Base-by-base conservation (phyloP, 2,113 vertebrate genomes). In the Bombycilla garrulus region DNA sequence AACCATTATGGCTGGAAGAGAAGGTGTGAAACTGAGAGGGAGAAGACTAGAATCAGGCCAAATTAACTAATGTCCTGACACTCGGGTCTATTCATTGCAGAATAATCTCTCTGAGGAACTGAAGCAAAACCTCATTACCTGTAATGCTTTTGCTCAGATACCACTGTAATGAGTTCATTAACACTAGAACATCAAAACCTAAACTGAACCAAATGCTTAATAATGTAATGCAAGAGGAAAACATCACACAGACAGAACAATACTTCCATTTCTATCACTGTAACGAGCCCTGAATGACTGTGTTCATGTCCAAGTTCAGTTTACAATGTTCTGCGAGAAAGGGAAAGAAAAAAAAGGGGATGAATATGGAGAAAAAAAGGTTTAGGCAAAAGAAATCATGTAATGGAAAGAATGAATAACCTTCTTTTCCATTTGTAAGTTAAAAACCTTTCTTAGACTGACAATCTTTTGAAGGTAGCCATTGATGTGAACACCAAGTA, bases 121-220 rank as follows among this genome's bases (percentile, higher is more conserved):
- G 67, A 95, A 86, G 94, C 40, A 89, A 62, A 80, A 95, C 50
- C 21, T 76, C 77, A 86, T 86, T 91, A 89, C 84, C 81, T 91
- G 77, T 65, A 89, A 91, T 9, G 8, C 45, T 80, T 92, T 76
- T 83, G 71, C 77, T 86, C 77, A 89, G 53, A 26, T 89, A 83
- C 60, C 44, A 57, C 12, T 58, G n/a, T 86, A 94, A 90, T 36
- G 66, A 74, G 80, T 66, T 91, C 50, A 81, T 86, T 91, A 94
- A 61, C 87, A 78, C 50, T 33, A 18, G 72, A 72, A 77, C 54
- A 73, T 86, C 77, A 80, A 93, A 93, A 81, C 25, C 67, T 36
- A 65, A 89, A 61, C 47, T 69, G 31, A 89, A 89, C 58, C 54
- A 73, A 83, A 81, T 51, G 24, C n/a, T 77, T 40, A n/a, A 56